A percentile compares a stretch with the other conserved stretches of the same genome.
These are phyloP conservation scores for Microchrysa polita DNA, from an alignment of 2,888 invertebrate species.

Conservation along the genomic window DNA sequence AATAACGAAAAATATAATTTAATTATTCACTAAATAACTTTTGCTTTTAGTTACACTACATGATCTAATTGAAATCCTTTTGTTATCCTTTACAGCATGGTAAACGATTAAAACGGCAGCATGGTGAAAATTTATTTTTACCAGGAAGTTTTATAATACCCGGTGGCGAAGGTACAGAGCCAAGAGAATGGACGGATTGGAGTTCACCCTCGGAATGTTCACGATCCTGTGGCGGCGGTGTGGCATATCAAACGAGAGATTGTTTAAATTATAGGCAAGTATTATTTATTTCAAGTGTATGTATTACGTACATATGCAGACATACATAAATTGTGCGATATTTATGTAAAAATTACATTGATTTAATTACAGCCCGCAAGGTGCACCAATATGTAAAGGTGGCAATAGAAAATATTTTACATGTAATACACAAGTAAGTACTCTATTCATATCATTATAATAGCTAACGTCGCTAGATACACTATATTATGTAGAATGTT, in stretches of 20 bases:
- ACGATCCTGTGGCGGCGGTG: constrained; percentile 92
- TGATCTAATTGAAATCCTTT: neutral
- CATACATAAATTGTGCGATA: neutral
- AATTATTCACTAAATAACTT: too few relatives aligned
- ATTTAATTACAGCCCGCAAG: constrained; percentile 68
- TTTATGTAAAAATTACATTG: neutral
- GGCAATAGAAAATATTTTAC: constrained; percentile 86
- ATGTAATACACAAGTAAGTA: constrained; percentile 83
- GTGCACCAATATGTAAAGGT: constrained; percentile 75
- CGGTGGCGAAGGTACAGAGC: constrained; percentile 73
- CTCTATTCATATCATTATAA: too few relatives aligned
- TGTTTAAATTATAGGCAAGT: constrained; percentile 73
- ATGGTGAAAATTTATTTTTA: constrained; percentile 77
- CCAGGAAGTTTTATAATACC: constrained; percentile 78
- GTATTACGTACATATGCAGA: too few relatives aligned
- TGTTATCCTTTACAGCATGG: constrained; percentile 66
- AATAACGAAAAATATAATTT: too few relatives aligned
- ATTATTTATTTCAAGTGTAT: neutral
- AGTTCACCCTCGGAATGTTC: constrained; percentile 85
- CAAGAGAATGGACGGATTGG: constrained; percentile 83
- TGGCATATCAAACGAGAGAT: constrained; percentile 83
- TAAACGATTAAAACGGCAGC: constrained; percentile 79
- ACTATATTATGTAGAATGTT: too few relatives aligned
- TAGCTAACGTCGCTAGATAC: too few relatives aligned
- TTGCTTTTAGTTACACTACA: neutral